Base-by-base conservation (phyloP, 2,113 vertebrate genomes). In the Cyprinodon brontotheroides region DNA sequence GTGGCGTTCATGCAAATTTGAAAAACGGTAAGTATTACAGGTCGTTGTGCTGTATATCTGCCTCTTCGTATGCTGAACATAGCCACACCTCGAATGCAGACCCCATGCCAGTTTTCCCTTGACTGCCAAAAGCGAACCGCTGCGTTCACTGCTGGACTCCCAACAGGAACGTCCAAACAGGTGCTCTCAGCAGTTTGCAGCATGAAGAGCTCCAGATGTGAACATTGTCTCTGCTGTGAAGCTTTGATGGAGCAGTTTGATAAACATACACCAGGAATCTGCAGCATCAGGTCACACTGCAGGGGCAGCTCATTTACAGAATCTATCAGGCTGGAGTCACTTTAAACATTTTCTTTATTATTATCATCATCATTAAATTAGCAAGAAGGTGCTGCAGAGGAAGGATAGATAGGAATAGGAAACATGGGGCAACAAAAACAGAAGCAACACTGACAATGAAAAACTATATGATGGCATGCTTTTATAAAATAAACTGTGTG, bases 161-260 rank as follows among this genome's bases (percentile, higher is more conserved):
- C 84, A 39, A 50, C 38, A 7, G 57, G 47, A 73, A 75, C 74
- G 45, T 40, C 15, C n/a, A 53, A 83, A 86, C 89, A 81, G 57
- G 17, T 60, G 20, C 60, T 47, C 12, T 71, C 20, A 59, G 82
- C 22, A 1, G 67, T 41, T 29, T 37, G 67, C 0, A 0, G 79
- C 6, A 15, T 66, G 86, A 69, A 63, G 65, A 67, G 76, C 48
- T 0, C 68, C 90, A 89, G 84, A 89, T 90, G 87, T 86, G 81
- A 78, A 64, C 2, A 1, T 17, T 20, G 71, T 45, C 45, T 13
- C 79, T 22, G 83, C 80, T 72, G 76, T 3, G 82, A 81, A n/a
- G 69, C 74, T 86, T 79, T 82, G 77, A 86, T 72, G 75, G 17
- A 20, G 39, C 62, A 11, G 61, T 43, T 72, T 43, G 12, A 61